Conservation (phyloP, 1,140 invertebrate genomes). For the Drosophila obscura region DNA sequence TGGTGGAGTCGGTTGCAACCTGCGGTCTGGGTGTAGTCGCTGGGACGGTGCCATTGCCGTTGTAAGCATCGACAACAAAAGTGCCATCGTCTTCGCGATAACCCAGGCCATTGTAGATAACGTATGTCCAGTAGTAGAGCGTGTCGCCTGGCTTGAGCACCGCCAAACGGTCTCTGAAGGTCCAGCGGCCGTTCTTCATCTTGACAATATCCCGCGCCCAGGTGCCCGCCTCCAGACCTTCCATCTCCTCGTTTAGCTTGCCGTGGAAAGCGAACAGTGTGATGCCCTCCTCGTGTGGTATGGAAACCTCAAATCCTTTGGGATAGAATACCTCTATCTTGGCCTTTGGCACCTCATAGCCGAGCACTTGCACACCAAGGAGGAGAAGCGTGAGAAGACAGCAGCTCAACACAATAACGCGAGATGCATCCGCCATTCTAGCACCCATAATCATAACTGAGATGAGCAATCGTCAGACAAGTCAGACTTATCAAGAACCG, state of each 20-base stretch:
- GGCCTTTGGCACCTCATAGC: conserved; percentile 86
- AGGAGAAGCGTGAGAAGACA: conserved; percentile 16
- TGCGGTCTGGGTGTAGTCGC: not conserved
- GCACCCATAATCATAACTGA: conserved; percentile 30
- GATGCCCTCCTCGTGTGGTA: conserved; percentile 88
- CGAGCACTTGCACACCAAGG: not conserved
- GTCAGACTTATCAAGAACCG: conserved; percentile 68
- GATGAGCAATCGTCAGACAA: conserved; percentile 30
- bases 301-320: conserved; percentile 86
- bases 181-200: conserved; percentile 88
- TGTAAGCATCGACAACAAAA: conserved; percentile 85
- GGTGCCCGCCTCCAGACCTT: conserved; percentile 88
- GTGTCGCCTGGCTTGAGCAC: conserved; percentile 87
- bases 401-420: conserved; percentile 8
- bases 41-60: conserved; percentile 13
- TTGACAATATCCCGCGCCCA: conserved; percentile 88
- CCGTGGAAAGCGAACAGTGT: conserved; percentile 90
- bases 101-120: conserved; percentile 87
- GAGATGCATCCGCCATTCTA: conserved; percentile 38
- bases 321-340: conserved; percentile 87
- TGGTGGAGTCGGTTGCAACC: not conserved
- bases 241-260: conserved; percentile 90
- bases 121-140: conserved; percentile 91
- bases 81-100: conserved; percentile 87
- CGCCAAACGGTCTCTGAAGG: conserved; percentile 87